Evolutionary conservation across 1,140 invertebrate species (phyloP).

Genomic region (Euschistus heros): DNA sequence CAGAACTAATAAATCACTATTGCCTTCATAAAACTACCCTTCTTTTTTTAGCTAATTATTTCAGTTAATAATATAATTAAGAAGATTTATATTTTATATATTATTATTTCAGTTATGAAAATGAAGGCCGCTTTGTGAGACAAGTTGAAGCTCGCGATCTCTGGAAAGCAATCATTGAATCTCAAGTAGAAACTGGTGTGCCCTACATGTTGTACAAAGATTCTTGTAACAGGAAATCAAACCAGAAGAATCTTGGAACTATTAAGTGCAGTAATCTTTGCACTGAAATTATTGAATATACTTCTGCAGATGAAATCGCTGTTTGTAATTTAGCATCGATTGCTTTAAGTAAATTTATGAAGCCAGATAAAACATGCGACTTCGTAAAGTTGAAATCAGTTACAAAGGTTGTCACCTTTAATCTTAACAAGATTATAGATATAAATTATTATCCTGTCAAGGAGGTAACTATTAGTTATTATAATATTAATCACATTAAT

Average conservation of each 20-base stretch:
- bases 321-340: conserved; percentile 98
- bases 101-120: conserved; percentile 5
- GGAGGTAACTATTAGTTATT: conserved; percentile 48
- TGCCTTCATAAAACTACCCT: no score
- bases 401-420: conserved; percentile 78
- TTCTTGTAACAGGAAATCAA: conserved; percentile 92
- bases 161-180: conserved; percentile 89
- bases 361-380: conserved; percentile 65
- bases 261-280: conserved; percentile 98
- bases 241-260: conserved; percentile 97
- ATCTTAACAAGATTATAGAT: conserved; percentile 97
- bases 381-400: conserved; percentile 82
- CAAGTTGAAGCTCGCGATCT: conserved; percentile 44
- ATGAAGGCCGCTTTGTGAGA: conserved; percentile 1
- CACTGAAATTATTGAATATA: conserved; percentile 95
- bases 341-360: conserved; percentile 94
- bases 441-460: conserved; percentile 91
- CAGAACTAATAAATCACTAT: no score
- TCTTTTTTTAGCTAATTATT: no score
- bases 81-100: not conserved
- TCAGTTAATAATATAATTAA: no score
- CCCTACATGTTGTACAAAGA: conserved; percentile 99
- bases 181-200: conserved; percentile 96
- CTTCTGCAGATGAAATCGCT: conserved; percentile 59
- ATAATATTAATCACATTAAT: no score